Evolutionary conservation across 2,888 invertebrate genomes (phyloP).

Genomic region (Allolobophora icterica): DNA sequence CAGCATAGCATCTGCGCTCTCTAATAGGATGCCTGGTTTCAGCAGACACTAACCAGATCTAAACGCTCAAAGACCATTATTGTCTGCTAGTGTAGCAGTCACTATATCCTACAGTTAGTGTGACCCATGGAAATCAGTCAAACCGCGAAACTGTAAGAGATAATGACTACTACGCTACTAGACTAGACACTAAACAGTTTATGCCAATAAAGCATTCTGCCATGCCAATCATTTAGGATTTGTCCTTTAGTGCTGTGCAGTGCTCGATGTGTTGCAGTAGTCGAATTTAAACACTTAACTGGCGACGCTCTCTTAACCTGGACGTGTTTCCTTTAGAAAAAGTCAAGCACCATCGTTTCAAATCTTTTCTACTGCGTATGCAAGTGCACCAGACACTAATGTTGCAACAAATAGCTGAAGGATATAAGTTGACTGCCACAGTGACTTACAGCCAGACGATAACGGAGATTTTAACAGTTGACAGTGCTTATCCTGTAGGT

Average conservation of each 20-base stretch:
- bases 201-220: neutral
- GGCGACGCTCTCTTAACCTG: neutral
- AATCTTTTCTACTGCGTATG: no score
- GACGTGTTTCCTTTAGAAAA: no score
- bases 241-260: no score
- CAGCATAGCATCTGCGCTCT: neutral
- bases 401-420: no score
- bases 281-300: neutral
- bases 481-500: neutral
- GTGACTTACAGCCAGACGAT: no score
- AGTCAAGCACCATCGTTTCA: no score
- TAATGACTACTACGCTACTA: neutral
- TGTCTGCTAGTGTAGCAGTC: neutral
- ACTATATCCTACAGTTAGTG: neutral
- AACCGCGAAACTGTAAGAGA: neutral
- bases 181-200: neutral
- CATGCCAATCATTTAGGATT: neutral
- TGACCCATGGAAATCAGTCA: neutral
- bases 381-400: no score
- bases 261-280: neutral
- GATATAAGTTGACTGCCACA: no score
- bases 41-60: neutral
- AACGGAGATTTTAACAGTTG: no score
- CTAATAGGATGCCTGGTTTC: neutral
- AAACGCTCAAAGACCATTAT: neutral